A percentile compares a stretch with the other conserved stretches of the same genome.
phyloP scores from a whole-genome alignment of 1,140 invertebrate genomes.

The Gonatopus flavifemur region DNA sequence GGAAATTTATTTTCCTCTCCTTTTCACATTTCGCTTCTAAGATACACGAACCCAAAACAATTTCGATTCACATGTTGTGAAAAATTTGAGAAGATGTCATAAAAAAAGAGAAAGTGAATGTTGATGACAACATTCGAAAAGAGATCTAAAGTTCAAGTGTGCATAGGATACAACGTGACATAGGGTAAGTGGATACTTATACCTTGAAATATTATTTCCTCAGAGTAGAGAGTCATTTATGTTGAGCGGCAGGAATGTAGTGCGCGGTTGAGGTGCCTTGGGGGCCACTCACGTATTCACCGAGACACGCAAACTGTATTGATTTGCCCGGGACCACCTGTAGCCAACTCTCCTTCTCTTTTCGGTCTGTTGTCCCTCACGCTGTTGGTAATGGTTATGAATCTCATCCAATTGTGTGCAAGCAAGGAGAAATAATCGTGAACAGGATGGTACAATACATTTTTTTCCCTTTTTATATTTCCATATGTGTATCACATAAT shows the following conservation, averaged over 20 bases:
- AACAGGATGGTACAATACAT: no score
- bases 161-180: no score
- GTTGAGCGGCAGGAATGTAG: conserved; percentile 17
- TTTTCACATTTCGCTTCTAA: no score
- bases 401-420: conserved; percentile 18
- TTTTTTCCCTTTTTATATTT: no score
- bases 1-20: no score
- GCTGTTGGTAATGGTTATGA: conserved; percentile 16
- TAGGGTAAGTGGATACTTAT: not conserved
- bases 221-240: not conserved
- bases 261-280: conserved; percentile 2
- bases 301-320: conserved; percentile 23
- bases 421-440: conserved; percentile 12
- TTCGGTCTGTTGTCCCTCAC: conserved; percentile 1
- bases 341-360: conserved; percentile 28
- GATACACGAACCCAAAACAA: no score
- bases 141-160: no score
- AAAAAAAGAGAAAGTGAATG: no score
- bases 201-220: conserved; percentile 11
- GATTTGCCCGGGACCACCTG: conserved; percentile 37
- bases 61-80: no score
- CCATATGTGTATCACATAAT: no score
- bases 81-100: no score
- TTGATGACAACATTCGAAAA: no score
- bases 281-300: conserved; percentile 20